Evolutionary conservation across 2,113 vertebrate genomes (phyloP).

Genomic region (Aleadryas rufinucha): DNA sequence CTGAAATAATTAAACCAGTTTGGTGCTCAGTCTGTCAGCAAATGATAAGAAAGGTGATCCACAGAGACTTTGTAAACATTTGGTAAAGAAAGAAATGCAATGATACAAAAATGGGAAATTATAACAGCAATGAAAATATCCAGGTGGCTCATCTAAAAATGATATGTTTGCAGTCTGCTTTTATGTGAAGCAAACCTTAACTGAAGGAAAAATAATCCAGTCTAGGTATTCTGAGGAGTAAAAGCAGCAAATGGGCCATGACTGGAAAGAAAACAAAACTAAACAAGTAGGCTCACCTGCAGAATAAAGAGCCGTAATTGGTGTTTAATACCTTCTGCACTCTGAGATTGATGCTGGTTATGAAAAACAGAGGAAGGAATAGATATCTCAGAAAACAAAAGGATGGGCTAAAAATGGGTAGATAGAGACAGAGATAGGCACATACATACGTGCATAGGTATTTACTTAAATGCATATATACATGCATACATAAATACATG

Average conservation of each 20-base stretch:
- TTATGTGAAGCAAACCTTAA: slow-evolving; percentile 14
- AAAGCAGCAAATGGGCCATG: slow-evolving; percentile 8
- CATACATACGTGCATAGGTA: background rate
- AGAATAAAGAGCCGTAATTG: background rate
- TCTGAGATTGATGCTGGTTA: background rate
- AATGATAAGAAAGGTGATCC: background rate
- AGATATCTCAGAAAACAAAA: background rate
- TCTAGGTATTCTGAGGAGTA: background rate
- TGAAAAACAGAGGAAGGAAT: background rate
- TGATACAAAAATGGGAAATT: background rate
- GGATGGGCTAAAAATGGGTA: background rate
- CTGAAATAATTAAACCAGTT: background rate
- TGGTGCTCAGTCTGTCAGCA: background rate
- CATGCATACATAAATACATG: no score
- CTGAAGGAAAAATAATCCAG: slow-evolving; percentile 4
- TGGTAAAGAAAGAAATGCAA: background rate
- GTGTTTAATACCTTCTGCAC: background rate
- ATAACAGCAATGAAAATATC: slow-evolving; percentile 28
- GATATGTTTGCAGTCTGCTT: background rate
- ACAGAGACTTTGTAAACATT: background rate
- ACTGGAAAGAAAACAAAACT: slow-evolving; percentile 3
- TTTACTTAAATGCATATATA: no score
- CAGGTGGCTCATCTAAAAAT: slow-evolving; percentile 48
- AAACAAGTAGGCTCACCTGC: background rate
- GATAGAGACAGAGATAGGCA: background rate